Evolutionary conservation across 1,140 invertebrate genomes (phyloP).

Genomic region (Bombus balteatus): DNA sequence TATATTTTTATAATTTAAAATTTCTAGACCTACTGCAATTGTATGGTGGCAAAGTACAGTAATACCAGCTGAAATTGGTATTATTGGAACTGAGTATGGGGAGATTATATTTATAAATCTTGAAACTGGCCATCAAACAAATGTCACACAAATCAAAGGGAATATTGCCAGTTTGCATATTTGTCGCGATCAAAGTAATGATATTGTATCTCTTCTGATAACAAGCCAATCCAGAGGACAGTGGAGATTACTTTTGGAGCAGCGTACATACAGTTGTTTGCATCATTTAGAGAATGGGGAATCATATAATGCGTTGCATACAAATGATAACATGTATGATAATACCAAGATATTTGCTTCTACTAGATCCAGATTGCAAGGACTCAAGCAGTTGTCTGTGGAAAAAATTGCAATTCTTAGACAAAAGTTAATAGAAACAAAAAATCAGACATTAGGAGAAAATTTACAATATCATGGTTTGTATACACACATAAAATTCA

Average conservation of each 20-base stretch:
- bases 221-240: conserved; percentile 86
- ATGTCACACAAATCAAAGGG: conserved; percentile 85
- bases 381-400: conserved; percentile 86
- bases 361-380: conserved; percentile 84
- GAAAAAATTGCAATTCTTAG: conserved; percentile 86
- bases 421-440: conserved; percentile 86
- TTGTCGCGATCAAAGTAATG: conserved; percentile 87
- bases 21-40: conserved; percentile 81
- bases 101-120: conserved; percentile 89
- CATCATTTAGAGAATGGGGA: conserved; percentile 83
- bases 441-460: conserved; percentile 77
- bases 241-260: conserved; percentile 86
- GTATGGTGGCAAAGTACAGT: conserved; percentile 89
- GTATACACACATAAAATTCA: neutral
- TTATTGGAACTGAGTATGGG: conserved; percentile 89
- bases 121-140: conserved; percentile 86
- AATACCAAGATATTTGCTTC: conserved; percentile 80
- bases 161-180: conserved; percentile 85
- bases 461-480: conserved; percentile 50
- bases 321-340: conserved; percentile 74
- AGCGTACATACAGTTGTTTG: conserved; percentile 84
- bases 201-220: conserved; percentile 87
- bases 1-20: neutral
- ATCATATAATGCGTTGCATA: conserved; percentile 59
- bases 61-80: conserved; percentile 85